Evolutionary conservation across 2,888 invertebrate genomes (phyloP).

Genomic region (Plagodis pulveraria): DNA sequence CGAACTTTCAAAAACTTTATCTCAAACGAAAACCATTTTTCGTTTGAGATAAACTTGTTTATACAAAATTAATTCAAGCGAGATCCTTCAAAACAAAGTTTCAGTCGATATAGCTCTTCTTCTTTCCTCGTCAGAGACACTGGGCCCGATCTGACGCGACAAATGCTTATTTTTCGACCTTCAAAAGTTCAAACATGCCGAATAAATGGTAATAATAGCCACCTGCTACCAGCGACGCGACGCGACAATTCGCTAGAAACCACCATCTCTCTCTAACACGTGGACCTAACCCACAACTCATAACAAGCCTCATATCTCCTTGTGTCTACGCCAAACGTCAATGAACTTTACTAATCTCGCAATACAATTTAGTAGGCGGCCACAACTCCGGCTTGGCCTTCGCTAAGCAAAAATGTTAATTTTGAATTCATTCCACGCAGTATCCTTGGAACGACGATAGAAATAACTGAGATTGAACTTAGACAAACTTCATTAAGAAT

Average conservation of each 20-base stretch:
- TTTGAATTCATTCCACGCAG: conserved; percentile 57
- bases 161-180: conserved; percentile 75
- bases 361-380: conserved; percentile 21
- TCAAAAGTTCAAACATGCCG: conserved; percentile 75
- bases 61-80: conserved; percentile 11
- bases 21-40: neutral
- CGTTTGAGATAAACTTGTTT: conserved; percentile 4
- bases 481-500: conserved; percentile 55
- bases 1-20: too few species aligned
- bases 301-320: conserved; percentile 35
- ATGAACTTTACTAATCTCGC: conserved; percentile 76
- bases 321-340: conserved; percentile 62
- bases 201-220: conserved; percentile 71
- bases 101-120: conserved; percentile 19
- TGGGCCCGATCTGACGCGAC: conserved; percentile 36
- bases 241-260: conserved; percentile 68
- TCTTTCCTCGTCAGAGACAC: conserved; percentile 11
- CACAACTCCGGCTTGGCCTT: conserved; percentile 12
- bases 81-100: conserved; percentile 14
- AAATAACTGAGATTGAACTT: conserved; percentile 59
- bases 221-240: conserved; percentile 75
- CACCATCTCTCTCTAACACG: conserved; percentile 45
- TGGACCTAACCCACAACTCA: conserved; percentile 11
- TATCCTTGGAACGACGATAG: conserved; percentile 48
- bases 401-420: conserved; percentile 57